Base-by-base conservation (phyloP, 2,888 invertebrate genomes). In the Drosophila macrospina region DNA sequence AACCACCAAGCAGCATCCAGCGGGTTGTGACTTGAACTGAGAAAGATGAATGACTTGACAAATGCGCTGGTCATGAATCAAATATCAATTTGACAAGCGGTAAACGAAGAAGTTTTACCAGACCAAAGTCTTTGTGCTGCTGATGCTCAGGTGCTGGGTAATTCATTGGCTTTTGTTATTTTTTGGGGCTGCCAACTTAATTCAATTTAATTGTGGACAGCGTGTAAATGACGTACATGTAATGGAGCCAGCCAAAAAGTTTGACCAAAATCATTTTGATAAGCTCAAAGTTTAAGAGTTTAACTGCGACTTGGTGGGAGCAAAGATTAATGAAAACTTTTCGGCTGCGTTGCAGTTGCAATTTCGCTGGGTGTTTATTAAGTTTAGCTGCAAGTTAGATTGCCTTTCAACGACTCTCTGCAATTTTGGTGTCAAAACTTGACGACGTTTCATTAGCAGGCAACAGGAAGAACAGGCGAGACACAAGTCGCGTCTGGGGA, bases 1-100 rank as follows among this genome's bases (percentile, higher is more conserved):
- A 20, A 4, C 26, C 45, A 41, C 51, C 41, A 34, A 10, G 56
- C 30, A 30, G 11, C 37, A 30, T 32, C 26, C 32, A 15, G 30
- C 56, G 52, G 57, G 26, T 36, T 57, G 39, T 45, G 45, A 26
- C 44, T 26, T 24, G 61, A 37, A 66, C 66, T 74, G 80, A 75
- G 63, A 84, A 89, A 88, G 90, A 90, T 89, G 89, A 89, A 89
- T 88, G 90, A 89, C 86, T 88, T 90, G 85, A 88, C 89, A 88
- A 88, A 88, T 90, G 88, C 76, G 77, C 74, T 80, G 86, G 89
- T 89, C 90, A 90, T 90, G 89, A 86, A 90, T 90, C 90, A 90
- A 90, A 90, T 88, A 90, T 89, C 90, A 90, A 89, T 89, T 90
- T 88, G 87, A 90, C 89, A 82, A 83, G 83, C 83, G 77, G 65